These are phyloP conservation scores for Cotesia chilonis DNA, from an alignment of 1,140 invertebrate genomes.

Conservation along the genomic window DNA sequence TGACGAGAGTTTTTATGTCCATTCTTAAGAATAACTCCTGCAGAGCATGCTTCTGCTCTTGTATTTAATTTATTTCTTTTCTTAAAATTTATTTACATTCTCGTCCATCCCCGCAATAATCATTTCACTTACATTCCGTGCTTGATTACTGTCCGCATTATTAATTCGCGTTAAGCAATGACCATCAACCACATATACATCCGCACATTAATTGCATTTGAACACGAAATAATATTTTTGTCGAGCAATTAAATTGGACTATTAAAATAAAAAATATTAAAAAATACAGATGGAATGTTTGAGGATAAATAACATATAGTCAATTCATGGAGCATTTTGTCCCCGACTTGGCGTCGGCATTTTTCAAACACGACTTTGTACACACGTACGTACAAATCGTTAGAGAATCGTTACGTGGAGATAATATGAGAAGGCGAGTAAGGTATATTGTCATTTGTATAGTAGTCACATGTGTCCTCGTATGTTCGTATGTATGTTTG, in stretches of 20 bases:
- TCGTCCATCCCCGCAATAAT: neutral
- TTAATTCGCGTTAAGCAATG: neutral
- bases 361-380: constrained; percentile 29
- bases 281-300: no score
- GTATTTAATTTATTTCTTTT: neutral
- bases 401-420: constrained; percentile 14
- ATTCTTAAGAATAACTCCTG: no score
- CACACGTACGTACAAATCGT: constrained; percentile 32
- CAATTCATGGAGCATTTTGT: neutral
- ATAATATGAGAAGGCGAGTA: neutral
- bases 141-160: constrained; percentile 1
- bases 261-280: no score
- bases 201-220: neutral
- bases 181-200: no score
- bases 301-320: neutral
- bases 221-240: no score
- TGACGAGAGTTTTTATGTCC: no score
- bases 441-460: neutral
- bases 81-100: constrained; percentile 9
- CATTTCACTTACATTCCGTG: constrained; percentile 9
- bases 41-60: no score
- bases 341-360: neutral
- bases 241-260: no score
- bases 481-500: neutral
- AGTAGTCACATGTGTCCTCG: no score